A percentile compares a stretch with the other conserved stretches of the same genome.
These are phyloP conservation scores for Cheracebus regulus DNA, from an alignment of 2,797 vertebrate species.

Conservation along the genomic window DNA sequence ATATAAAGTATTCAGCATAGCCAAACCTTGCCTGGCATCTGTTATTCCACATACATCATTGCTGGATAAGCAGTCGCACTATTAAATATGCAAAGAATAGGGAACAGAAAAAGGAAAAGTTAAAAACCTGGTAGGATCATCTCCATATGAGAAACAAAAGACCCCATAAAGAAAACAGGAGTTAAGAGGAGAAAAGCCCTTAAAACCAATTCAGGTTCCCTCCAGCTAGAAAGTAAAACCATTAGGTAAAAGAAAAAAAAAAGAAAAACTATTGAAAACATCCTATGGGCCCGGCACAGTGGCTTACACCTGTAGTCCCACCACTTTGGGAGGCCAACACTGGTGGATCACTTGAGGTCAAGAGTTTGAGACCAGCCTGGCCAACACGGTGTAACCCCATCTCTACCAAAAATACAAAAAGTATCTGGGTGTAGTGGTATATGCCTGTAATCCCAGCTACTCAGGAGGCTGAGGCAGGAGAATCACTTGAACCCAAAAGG, in stretches of 20 bases:
- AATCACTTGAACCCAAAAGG: too few species aligned
- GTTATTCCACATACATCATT: conserved; percentile 58
- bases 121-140: not conserved
- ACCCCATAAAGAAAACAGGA: not conserved
- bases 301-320: too few species aligned
- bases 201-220: not conserved
- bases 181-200: not conserved
- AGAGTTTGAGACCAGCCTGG: too few species aligned
- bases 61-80: not conserved
- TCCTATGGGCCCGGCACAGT: too few species aligned
- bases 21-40: conserved; percentile 74
- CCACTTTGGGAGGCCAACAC: too few species aligned
- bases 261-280: not conserved
- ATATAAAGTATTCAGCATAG: conserved; percentile 93
- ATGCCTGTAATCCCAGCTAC: too few species aligned
- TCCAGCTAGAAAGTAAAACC: not conserved
- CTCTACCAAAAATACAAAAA: too few species aligned
- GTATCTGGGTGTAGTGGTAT: too few species aligned
- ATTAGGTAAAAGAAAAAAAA: not conserved
- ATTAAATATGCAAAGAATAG: not conserved
- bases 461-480: too few species aligned
- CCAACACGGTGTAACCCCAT: accelerated
- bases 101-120: not conserved
- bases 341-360: too few species aligned
- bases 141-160: not conserved